phyloP scores from a whole-genome alignment of 2,797 vertebrate genomes.

The Cuniculus paca region DNA sequence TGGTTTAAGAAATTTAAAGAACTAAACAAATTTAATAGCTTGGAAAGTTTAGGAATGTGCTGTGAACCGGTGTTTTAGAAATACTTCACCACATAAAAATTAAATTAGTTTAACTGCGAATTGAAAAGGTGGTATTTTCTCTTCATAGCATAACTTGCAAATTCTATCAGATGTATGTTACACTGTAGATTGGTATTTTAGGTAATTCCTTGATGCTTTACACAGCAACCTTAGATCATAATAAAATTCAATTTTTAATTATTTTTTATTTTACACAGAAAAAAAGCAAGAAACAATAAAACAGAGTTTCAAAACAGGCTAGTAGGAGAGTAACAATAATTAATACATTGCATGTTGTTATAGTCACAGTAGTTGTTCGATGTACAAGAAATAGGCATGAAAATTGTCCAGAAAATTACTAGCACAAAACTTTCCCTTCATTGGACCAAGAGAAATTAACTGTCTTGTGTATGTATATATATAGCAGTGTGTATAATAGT shows the following conservation, averaged over 20 bases:
- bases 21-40: conserved; percentile 64
- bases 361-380: no score
- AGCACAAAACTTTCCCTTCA: no score
- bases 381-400: no score
- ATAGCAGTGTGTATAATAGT: no score
- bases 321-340: no score
- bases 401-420: no score
- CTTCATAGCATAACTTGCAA: conserved; percentile 29
- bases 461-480: no score
- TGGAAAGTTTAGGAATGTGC: conserved; percentile 45
- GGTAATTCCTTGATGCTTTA: conserved; percentile 34
- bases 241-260: conserved; percentile 19
- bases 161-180: neutral
- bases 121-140: conserved; percentile 59
- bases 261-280: no score
- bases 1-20: conserved; percentile 51
- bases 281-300: no score
- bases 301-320: no score
- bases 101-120: conserved; percentile 50
- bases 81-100: conserved; percentile 54
- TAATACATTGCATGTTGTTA: no score
- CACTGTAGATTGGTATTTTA: neutral
- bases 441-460: no score
- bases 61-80: conserved; percentile 64
- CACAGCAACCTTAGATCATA: neutral